Base-by-base conservation (phyloP, 1,140 invertebrate species). In the Mactra quadrangularis region DNA sequence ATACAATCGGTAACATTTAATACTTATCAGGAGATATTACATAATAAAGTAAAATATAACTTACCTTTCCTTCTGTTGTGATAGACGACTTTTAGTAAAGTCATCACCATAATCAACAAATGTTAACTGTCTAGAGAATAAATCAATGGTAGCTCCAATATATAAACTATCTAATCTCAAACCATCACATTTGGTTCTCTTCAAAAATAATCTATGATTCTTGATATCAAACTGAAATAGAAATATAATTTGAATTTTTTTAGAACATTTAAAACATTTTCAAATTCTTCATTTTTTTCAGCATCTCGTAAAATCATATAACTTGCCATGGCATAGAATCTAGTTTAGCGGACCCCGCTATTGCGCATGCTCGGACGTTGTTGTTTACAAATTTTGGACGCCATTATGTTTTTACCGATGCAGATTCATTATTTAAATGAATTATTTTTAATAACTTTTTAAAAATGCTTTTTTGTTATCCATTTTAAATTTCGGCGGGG, bases 61-160 rank as follows among this genome's bases (percentile, higher is more conserved):
- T 50, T 84, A 92, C 90, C 84, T 92, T 87, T 92, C 91, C 82
- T 91, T 90, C 59, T 89, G 90, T 47, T 74, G 74, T 53, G 84
- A 83, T 25, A 93, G 83, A 59, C 96, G 87, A 35, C 78, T 88
- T 66, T 85, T 87, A 6, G 92, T 93, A 74, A 84, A 90, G 35
- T 85, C 95, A 93, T 97, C 96, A 2, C 95, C 96, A 93, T 96
- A 97, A 92, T 96, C 96, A 33, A 95, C 94, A 68, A 98, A 95
- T 90, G 95, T 96, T 52, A 98, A 95, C 84, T 96, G 94, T 55
- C 97, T 93, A 7, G 96, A 96, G 88, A 96, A 95, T 86, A 98
- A 95, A 82, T 95, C 96, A 3, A 98, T 93, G 25, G 95, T 95
- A 76, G 95, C 95, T 11, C 96, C 96, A 60, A 97, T 94, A 90